These are phyloP conservation scores for Drosophila triauraria DNA, from an alignment of 1,140 invertebrate genomes.

Conservation along the genomic window DNA sequence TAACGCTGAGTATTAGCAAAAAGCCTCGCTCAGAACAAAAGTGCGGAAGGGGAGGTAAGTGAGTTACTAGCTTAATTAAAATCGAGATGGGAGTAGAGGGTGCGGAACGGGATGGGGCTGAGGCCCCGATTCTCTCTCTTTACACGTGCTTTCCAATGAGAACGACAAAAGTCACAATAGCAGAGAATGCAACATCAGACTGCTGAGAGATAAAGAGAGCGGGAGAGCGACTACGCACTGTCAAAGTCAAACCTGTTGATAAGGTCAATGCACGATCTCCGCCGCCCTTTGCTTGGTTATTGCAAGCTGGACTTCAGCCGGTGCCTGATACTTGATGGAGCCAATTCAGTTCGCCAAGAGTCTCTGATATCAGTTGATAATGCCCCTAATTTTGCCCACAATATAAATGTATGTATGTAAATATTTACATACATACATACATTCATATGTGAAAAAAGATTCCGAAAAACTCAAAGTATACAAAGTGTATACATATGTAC, in stretches of 20 bases:
- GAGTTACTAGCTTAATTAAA: background rate
- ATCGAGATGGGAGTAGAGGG: background rate
- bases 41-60: background rate
- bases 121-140: background rate
- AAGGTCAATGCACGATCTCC: conserved; percentile 68
- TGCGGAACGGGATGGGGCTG: background rate
- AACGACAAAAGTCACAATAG: background rate
- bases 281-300: conserved; percentile 26
- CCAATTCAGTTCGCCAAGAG: background rate
- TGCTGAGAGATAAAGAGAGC: conserved; percentile 2
- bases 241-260: conserved; percentile 68
- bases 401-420: too few relatives aligned
- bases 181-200: background rate
- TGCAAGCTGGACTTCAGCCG: conserved; percentile 6
- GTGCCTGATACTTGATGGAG: background rate
- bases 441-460: conserved; percentile 11
- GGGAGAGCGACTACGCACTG: conserved; percentile 16
- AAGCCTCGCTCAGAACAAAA: background rate
- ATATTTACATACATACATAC: too few relatives aligned
- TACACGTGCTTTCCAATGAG: conserved; percentile 3
- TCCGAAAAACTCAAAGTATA: conserved; percentile 26
- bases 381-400: background rate
- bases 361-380: background rate
- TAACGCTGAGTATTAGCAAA: background rate
- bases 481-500: too few relatives aligned